Evolutionary conservation across 1,140 invertebrate species (phyloP), one percentile per base, ranked within the genome.

Genomic region (Bicyclus anynana): DNA sequence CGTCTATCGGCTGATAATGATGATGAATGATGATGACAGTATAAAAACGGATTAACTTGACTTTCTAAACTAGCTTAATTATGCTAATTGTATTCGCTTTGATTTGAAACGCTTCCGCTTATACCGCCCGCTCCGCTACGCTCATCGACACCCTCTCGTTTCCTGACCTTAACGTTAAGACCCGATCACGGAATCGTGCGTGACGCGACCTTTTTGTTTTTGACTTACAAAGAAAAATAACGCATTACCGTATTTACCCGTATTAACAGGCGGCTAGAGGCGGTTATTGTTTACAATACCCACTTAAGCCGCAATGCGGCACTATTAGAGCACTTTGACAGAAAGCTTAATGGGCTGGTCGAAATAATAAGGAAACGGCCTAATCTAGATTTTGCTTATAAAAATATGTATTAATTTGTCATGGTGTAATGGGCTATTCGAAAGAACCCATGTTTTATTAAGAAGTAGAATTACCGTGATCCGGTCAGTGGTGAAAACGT

Each of bases 121-220:
- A 16, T 35, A 38, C 16, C 3, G 4, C 37, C 13, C 37, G 16
- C 37, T 38, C 37, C 37, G 14, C 37, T 16, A 1, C 37, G 37
- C 37, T 16, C 4, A 14, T 16, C 13, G 1, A 44, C 7, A 20
- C 18, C 10, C 40, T 5, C 40, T 44, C 18, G 40, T 44, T 44
- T 20, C 17, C 17, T 44, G 12, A 10, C 40, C 40, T 44, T 9
- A 54, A 55, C 58, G n/a, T 51, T 65, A 59, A 60, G 53, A 54
- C 53, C 21, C 46, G 29, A 48, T 47, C 74, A 77, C 76, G 74
- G 26, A 58, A 72, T 59, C 51, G 76, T 79, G 76, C 76, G 76
- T 79, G 76, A 79, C 72, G 62, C 57, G 55, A 74, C 65, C 66
- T 69, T 79, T 78, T 67, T 74, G 62, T 66, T 72, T 72, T 60